Evolutionary conservation across 2,113 vertebrate genomes (phyloP).

Genomic region (Phrynosoma platyrhinos): DNA sequence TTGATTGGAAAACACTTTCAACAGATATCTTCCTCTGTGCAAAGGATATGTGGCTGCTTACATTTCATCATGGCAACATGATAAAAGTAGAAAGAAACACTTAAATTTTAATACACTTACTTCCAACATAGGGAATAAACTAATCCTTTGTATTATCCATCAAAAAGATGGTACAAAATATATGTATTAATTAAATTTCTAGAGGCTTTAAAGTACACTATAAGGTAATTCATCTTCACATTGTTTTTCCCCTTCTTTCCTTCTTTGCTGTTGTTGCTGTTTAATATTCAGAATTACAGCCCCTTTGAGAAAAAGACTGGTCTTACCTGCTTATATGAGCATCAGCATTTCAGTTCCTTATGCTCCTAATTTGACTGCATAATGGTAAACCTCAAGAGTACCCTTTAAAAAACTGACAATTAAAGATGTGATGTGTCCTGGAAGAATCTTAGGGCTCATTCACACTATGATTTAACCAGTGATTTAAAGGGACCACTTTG

Average conservation of each 20-base stretch:
- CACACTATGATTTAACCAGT: no score
- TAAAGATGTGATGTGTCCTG: not conserved
- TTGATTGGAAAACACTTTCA: conserved; percentile 67
- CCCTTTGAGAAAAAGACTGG: not conserved
- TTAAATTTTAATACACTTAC: conserved; percentile 37
- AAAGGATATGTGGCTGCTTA: conserved; percentile 32
- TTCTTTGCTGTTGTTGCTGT: not conserved
- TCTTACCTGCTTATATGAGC: not conserved
- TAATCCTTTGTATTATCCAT: not conserved
- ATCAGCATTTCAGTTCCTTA: not conserved
- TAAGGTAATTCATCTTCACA: conserved; percentile 10
- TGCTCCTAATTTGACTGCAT: not conserved
- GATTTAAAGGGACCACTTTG: no score
- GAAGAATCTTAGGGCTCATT: not conserved
- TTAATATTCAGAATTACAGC: not conserved
- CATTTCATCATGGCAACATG: conserved; percentile 51
- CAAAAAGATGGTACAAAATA: not conserved
- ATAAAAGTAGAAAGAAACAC: conserved; percentile 47
- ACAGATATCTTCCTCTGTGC: conserved; percentile 52
- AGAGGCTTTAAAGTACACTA: conserved; percentile 8
- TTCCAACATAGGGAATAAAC: not conserved
- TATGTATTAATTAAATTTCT: conserved; percentile 24
- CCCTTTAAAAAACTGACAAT: no score
- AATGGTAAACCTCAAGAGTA: not conserved
- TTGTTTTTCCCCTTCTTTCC: not conserved